Conservation (phyloP, 2,797 vertebrate species). For the Saxicola maurus region DNA sequence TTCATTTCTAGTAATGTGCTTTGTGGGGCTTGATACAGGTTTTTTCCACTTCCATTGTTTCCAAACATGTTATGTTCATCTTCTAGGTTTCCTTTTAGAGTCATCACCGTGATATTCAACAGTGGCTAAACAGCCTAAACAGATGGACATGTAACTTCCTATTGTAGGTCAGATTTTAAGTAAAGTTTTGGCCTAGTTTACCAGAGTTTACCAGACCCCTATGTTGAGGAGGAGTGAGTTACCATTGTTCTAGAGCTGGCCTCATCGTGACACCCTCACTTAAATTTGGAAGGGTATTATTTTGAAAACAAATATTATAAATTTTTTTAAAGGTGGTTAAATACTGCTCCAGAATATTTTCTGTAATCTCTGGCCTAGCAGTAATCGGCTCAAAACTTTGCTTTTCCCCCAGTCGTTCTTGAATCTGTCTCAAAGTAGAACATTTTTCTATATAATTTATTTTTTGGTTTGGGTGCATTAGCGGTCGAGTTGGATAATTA, state of each 20-base stretch:
- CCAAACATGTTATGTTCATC: background rate
- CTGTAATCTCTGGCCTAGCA: background rate
- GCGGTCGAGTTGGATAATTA: background rate
- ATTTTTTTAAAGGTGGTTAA: background rate
- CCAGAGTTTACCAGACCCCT: background rate
- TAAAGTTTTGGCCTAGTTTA: background rate
- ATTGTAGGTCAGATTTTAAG: background rate
- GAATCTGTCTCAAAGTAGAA: background rate
- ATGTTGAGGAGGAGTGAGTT: background rate
- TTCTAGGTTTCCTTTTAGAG: background rate
- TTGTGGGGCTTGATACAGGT: background rate
- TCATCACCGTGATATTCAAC: too few relatives aligned
- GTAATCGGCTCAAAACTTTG: background rate
- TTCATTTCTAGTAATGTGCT: background rate
- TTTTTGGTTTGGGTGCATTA: background rate
- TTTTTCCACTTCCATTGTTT: background rate
- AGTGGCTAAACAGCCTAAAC: background rate
- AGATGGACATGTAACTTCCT: background rate
- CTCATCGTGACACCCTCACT: accelerated
- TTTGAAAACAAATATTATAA: background rate
- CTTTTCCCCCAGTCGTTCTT: background rate
- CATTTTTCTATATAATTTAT: background rate
- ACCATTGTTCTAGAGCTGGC: background rate
- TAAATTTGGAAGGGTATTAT: background rate
- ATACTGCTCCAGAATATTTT: background rate